Evolutionary conservation across 1,140 invertebrate genomes (phyloP).

Genomic region (Paracyclopina nana): DNA sequence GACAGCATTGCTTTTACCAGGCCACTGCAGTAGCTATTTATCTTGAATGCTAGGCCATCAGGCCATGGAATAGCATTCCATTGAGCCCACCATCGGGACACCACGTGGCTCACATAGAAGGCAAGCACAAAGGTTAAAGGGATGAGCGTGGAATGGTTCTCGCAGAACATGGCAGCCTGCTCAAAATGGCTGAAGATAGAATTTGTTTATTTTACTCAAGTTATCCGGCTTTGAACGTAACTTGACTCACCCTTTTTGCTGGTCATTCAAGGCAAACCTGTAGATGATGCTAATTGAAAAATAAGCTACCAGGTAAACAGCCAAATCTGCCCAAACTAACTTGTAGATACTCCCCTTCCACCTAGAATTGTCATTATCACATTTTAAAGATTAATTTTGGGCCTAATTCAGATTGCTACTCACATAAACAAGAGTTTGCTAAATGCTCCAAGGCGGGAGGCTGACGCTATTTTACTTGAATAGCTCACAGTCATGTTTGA

Average conservation of each 20-base stretch:
- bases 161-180: background rate
- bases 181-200: too few relatives aligned
- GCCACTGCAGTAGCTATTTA: slow-evolving; percentile 5
- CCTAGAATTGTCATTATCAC: too few relatives aligned
- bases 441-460: too few relatives aligned
- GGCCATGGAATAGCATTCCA: slow-evolving; percentile 74
- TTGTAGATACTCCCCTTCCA: slow-evolving; percentile 35
- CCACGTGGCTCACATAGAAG: slow-evolving; percentile 76
- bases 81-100: slow-evolving; percentile 79
- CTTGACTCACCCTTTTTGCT: too few relatives aligned
- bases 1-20: too few relatives aligned
- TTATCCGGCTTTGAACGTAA: too few relatives aligned
- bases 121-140: slow-evolving; percentile 69
- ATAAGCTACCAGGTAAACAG: slow-evolving; percentile 27
- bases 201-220: too few relatives aligned
- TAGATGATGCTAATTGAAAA: slow-evolving; percentile 27
- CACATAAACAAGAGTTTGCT: too few relatives aligned
- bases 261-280: slow-evolving; percentile 25
- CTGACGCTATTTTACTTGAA: too few relatives aligned
- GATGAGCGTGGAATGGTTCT: background rate
- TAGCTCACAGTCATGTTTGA: too few relatives aligned
- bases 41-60: slow-evolving; percentile 45
- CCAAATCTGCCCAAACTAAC: slow-evolving; percentile 29
- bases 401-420: too few relatives aligned
- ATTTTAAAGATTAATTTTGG: too few relatives aligned